Percentiles rank a stretch among this genome's conserved stretches.
Evolutionary conservation across 2,113 vertebrate genomes (phyloP).

Genomic region (Odocoileus hemionus): DNA sequence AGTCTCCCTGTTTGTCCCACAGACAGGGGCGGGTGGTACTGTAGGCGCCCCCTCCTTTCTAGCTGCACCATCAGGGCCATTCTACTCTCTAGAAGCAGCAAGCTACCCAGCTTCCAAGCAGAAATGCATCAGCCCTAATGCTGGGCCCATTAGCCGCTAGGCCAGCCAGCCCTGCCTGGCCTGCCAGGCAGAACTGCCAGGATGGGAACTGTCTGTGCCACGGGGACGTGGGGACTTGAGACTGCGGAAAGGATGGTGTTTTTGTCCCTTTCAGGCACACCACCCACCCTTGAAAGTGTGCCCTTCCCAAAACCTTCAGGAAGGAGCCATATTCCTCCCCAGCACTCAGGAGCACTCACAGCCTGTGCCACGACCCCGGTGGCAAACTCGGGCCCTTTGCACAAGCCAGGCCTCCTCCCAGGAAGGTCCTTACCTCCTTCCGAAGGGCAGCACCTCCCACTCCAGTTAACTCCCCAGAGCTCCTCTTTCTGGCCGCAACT

Average conservation of each 20-base stretch:
- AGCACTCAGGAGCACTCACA: not conserved
- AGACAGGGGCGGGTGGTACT: not conserved
- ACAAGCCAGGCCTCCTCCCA: not conserved
- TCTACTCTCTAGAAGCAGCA: not conserved
- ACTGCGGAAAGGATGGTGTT: not conserved
- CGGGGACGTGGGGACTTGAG: not conserved
- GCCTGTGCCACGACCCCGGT: not conserved
- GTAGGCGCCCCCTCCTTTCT: not conserved
- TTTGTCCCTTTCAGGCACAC: not conserved
- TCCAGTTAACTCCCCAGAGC: not conserved
- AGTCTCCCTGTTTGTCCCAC: not conserved
- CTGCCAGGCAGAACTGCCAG: not conserved
- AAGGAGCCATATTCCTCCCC: not conserved
- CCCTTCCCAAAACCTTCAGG: constrained; percentile 24
- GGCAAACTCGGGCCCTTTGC: not conserved
- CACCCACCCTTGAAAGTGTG: not conserved
- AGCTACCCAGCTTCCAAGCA: not conserved
- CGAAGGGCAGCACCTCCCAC: not conserved
- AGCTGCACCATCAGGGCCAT: not conserved
- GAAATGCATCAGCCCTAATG: not conserved
- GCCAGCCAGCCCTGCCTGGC: not conserved
- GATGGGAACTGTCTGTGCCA: not conserved
- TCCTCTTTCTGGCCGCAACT: not conserved
- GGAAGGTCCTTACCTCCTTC: not conserved
- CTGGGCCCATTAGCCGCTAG: not conserved